phyloP scores from a whole-genome alignment of 2,888 invertebrate species.

The Actias luna region DNA sequence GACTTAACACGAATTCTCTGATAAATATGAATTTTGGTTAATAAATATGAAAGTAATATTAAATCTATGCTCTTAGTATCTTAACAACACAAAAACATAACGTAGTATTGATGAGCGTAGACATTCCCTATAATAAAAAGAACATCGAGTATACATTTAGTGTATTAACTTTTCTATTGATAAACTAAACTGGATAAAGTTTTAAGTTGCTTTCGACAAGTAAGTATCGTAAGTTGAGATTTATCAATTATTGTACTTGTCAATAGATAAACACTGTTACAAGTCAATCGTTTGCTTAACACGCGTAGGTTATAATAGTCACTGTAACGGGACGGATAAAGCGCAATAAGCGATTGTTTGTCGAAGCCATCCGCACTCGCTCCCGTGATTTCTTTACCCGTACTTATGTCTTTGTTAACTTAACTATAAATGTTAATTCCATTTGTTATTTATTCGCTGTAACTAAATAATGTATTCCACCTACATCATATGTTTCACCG shows the following conservation, averaged over 20 bases:
- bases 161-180: no score
- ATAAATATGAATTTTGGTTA: neutral
- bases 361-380: constrained; percentile 37
- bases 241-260: neutral
- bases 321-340: constrained; percentile 65
- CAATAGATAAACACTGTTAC: neutral
- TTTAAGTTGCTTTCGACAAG: neutral
- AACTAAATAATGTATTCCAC: constrained; percentile 24
- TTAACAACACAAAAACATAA: no score
- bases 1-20: constrained; percentile 9
- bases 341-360: constrained; percentile 60
- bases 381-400: constrained; percentile 45
- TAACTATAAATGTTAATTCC: constrained; percentile 56
- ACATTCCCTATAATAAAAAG: no score
- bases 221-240: neutral
- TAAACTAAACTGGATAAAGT: no score
- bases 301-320: constrained; percentile 53
- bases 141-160: no score
- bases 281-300: constrained; percentile 31
- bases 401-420: constrained; percentile 46
- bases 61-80: no score
- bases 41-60: no score
- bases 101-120: no score
- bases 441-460: constrained; percentile 47
- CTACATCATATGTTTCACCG: constrained; percentile 14